Percentiles rank a stretch among this genome's conserved stretches.
Conservation (phyloP, 2,113 vertebrate genomes). For the Pelusios castaneus region DNA sequence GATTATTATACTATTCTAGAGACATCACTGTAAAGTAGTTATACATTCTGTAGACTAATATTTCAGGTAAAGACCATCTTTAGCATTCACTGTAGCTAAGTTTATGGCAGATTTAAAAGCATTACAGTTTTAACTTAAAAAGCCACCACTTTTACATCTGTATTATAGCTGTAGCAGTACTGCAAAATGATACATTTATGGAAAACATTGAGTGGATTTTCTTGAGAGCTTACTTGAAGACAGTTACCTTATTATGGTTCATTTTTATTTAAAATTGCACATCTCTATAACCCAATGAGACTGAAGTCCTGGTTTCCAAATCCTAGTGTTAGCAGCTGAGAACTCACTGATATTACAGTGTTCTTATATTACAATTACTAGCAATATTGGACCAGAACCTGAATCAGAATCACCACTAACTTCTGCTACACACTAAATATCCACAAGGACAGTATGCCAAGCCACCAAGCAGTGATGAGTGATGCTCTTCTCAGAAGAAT, state of each 20-base stretch:
- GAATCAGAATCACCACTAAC: not conserved
- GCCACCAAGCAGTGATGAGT: not conserved
- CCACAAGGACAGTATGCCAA: not conserved
- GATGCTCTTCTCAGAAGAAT: not conserved
- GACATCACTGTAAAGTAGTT: not conserved
- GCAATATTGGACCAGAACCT: not conserved
- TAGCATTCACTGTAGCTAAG: not conserved
- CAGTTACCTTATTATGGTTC: not conserved
- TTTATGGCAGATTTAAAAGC: not conserved
- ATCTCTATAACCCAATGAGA: not conserved
- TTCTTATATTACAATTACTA: not conserved
- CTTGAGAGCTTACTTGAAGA: not conserved
- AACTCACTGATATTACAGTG: not conserved
- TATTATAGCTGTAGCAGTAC: not conserved
- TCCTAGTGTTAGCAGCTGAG: not conserved
- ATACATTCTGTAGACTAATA: not conserved
- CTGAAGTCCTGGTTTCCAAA: not conserved
- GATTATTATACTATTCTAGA: not conserved
- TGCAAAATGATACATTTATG: not conserved
- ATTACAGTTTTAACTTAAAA: constrained; percentile 27
- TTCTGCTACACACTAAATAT: not conserved
- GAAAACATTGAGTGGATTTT: constrained; percentile 18
- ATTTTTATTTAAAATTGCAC: not conserved
- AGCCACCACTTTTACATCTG: not conserved
- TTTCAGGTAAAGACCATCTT: constrained; percentile 9